Base-by-base conservation (phyloP, 2,113 vertebrate genomes). In the Sporophila hypoxantha region DNA sequence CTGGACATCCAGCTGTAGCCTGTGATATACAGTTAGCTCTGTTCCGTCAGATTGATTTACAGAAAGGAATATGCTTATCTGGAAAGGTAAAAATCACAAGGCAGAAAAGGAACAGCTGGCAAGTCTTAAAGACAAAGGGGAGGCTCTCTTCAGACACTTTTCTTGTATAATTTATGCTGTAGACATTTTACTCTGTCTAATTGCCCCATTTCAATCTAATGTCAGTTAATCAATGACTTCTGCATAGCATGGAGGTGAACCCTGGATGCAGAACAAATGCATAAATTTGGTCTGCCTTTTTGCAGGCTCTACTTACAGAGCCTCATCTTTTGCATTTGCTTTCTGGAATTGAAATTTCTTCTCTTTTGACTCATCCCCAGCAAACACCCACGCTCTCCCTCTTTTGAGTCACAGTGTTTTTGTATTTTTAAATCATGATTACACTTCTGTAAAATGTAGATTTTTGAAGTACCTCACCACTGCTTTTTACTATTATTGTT, bases 161-260 rank as follows among this genome's bases (percentile, higher is more conserved):
- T 76, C 88, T 70, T 95, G 82, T 94, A 89, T 95, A 94, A 96
- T 95, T 96, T 89, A 95, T 93, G 93, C 75, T 85, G 85, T 68
- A 95, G 95, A 93, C 91, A 88, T 95, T 94, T 91, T 79, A 89
- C 87, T 92, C 95, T 67, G 75, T 85, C 93, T 95, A 91, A 95
- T 91, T 96, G 96, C 92, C 67, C 95, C 93, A 91, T 95, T 96
- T 96, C 91, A 94, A 92, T 93, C 82, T 91, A 91, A 93, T 85
- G 91, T 80, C 95, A 91, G 36, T 76, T 92, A 93, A 92, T 95
- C 82, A 83, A 83, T 95, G 92, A 82, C 93, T 95, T 91, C 91
- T 91, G 69, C 91, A 93, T 69, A 77, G 76, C 74, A 88, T 59
- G 50, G 82, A 93, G 89, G 85, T 93, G 92, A 95, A 95, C 90